Conservation (phyloP, 2,797 vertebrate genomes). For the Petrocephalus sullivani region DNA sequence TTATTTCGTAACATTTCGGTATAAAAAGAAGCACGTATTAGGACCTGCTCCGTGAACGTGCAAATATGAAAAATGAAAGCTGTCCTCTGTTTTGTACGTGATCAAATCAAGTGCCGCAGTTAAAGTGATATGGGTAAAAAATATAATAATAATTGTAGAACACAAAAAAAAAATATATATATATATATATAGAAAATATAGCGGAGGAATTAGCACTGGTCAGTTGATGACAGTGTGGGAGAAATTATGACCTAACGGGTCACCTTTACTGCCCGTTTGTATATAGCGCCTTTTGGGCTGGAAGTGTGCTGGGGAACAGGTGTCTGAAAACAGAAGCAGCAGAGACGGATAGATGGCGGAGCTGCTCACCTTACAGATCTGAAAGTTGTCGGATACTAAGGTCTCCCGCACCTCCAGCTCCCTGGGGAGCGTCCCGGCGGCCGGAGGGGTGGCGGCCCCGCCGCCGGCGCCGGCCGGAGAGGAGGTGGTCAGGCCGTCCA, state of each 20-base stretch:
- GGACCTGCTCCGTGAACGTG: background rate
- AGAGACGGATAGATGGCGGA: background rate
- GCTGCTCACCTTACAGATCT: conserved; percentile 88
- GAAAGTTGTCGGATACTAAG: conserved; percentile 89
- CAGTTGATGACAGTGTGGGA: background rate
- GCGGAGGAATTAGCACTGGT: background rate
- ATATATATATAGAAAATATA: background rate
- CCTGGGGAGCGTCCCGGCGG: conserved; percentile 57
- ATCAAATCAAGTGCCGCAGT: background rate
- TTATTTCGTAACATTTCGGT: background rate
- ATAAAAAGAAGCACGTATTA: no score
- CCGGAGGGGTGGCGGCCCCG: background rate
- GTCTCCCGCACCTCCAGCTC: conserved; percentile 88
- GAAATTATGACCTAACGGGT: background rate
- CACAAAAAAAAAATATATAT: background rate
- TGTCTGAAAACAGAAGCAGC: background rate
- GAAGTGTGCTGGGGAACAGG: background rate
- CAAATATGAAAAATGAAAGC: background rate
- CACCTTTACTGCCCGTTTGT: background rate
- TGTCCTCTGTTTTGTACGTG: background rate
- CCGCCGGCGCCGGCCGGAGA: conserved; percentile 72
- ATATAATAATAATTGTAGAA: background rate
- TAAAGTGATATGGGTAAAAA: background rate
- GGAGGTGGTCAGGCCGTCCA: conserved; percentile 92
- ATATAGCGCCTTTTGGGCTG: background rate